Conservation (phyloP, 2,113 vertebrate genomes). For the Jacana jacana region DNA sequence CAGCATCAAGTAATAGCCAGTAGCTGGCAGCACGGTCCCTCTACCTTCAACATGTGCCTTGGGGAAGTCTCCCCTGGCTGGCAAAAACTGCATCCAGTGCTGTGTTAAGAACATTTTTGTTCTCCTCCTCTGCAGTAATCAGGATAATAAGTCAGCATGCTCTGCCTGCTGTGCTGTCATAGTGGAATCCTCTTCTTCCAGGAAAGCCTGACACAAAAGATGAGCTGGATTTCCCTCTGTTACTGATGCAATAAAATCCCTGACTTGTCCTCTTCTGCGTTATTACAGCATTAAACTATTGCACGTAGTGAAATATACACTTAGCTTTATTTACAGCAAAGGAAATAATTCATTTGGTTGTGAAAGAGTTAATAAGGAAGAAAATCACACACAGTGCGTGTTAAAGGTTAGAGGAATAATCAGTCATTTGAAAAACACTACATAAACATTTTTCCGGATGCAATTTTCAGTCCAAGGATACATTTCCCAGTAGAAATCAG, state of each 20-base stretch:
- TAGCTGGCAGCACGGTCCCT: constrained; percentile 50
- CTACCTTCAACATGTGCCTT: not conserved
- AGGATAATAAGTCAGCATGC: not conserved
- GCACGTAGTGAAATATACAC: not conserved
- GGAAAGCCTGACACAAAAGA: not conserved
- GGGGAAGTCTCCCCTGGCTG: not conserved
- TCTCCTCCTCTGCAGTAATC: not conserved
- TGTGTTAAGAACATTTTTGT: not conserved
- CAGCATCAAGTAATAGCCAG: constrained; percentile 23
- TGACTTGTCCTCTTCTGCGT: not conserved
- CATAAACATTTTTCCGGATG: constrained; percentile 99
- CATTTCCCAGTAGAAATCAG: constrained; percentile 99
- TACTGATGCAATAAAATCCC: not conserved
- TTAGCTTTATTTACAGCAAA: constrained; percentile 46
- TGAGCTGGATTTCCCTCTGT: not conserved
- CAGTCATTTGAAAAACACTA: constrained; percentile 95
- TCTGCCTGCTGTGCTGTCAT: not conserved
- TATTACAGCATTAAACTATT: not conserved
- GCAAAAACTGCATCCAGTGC: not conserved
- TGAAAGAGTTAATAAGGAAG: constrained; percentile 84
- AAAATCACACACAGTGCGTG: constrained; percentile 83
- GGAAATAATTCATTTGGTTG: constrained; percentile 31
- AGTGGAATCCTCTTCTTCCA: not conserved
- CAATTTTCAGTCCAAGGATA: constrained; percentile 98
- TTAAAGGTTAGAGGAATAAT: constrained; percentile 98